These are phyloP conservation scores for Myanophis thanlyinensis DNA, from an alignment of 2,113 vertebrate species.

Conservation along the genomic window DNA sequence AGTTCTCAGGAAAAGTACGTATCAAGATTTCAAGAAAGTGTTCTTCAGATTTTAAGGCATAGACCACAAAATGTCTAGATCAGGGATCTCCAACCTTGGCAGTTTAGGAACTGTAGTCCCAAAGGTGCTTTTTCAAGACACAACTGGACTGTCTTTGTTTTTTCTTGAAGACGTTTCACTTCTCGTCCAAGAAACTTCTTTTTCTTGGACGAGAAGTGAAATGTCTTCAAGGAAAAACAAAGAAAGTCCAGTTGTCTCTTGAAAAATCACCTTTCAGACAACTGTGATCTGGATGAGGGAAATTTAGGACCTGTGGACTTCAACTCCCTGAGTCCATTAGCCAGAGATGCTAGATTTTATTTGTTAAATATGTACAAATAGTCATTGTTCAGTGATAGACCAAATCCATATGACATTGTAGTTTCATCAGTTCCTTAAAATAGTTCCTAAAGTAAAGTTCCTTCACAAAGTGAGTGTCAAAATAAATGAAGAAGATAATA, in stretches of 20 bases:
- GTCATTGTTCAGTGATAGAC: constrained; percentile 49
- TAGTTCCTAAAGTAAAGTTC: too few relatives aligned
- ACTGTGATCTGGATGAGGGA: neutral
- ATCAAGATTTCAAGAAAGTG: constrained; percentile 52
- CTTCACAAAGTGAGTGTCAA: too few relatives aligned
- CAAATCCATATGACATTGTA: constrained; percentile 49
- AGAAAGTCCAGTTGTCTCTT: neutral
- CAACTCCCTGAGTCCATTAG: too few relatives aligned
- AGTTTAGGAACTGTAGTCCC: neutral
- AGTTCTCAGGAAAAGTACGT: constrained; percentile 51
- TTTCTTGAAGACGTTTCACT: neutral
- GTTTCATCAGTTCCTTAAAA: constrained; percentile 13
- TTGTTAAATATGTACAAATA: neutral
- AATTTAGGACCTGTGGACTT: neutral
- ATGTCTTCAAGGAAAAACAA: neutral
- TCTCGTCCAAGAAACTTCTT: neutral
- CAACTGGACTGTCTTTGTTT: neutral
- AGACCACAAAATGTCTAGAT: constrained; percentile 49
- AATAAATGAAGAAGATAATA: neutral
- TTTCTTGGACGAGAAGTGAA: neutral
- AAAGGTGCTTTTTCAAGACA: neutral
- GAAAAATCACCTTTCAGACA: neutral
- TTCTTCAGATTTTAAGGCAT: constrained; percentile 50
- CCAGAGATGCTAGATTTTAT: neutral
- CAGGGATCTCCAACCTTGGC: neutral